Evolutionary conservation across 53 echinoderm and acorn worm genomes (phyloP).

Genomic region (Echinarachnius parma): DNA sequence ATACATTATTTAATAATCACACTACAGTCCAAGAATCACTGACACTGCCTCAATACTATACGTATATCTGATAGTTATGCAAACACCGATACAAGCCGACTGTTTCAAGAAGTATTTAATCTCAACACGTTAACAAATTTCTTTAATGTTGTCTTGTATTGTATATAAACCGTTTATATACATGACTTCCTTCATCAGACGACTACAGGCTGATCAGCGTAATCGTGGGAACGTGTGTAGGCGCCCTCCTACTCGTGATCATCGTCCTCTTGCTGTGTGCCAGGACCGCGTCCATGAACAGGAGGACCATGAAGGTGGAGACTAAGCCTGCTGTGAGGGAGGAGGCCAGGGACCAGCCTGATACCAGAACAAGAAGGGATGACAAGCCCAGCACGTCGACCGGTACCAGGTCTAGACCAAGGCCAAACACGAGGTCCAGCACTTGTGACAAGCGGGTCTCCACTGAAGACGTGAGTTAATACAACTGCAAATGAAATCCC

Average conservation of each 20-base stretch:
- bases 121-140: too few species aligned
- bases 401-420: too few species aligned
- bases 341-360: not conserved
- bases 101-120: too few species aligned
- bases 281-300: not conserved
- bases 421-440: not conserved
- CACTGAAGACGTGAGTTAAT: conserved; percentile 22
- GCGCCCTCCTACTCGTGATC: conserved; percentile 2
- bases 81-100: too few species aligned
- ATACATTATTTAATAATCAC: too few species aligned
- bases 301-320: not conserved
- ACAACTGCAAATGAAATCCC: too few species aligned
- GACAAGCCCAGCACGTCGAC: too few species aligned
- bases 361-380: not conserved
- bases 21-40: too few species aligned
- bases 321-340: not conserved
- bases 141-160: too few species aligned
- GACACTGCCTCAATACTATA: too few species aligned
- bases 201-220: conserved; percentile 20
- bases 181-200: not conserved
- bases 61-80: too few species aligned
- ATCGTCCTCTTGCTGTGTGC: conserved; percentile 2
- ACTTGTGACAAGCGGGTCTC: not conserved
- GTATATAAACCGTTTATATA: not conserved
- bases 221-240: conserved; percentile 7